phyloP scores from a whole-genome alignment of 1,140 invertebrate genomes.

The Brachionus rubens region DNA sequence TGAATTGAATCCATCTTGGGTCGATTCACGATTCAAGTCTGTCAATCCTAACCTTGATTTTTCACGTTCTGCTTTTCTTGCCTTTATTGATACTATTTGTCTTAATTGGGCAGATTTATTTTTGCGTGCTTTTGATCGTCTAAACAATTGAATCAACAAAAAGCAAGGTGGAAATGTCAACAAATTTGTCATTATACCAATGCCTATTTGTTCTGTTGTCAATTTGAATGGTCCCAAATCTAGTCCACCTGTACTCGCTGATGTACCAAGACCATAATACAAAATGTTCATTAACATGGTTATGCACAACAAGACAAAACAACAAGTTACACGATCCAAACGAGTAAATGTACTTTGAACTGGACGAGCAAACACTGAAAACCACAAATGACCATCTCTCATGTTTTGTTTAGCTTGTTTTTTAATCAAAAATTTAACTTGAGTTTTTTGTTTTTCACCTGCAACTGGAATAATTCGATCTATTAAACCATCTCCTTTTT shows the following conservation, averaged over 20 bases:
- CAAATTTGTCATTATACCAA: constrained; percentile 34
- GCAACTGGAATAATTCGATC: constrained; percentile 54
- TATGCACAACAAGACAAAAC: constrained; percentile 18
- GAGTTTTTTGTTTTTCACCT: constrained; percentile 12
- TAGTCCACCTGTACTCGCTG: not conserved
- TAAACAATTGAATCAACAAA: constrained; percentile 27
- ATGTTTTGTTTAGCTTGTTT: constrained; percentile 32
- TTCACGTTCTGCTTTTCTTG: not conserved
- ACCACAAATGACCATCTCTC: constrained; percentile 42
- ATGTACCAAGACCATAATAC: constrained; percentile 9
- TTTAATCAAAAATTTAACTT: not conserved
- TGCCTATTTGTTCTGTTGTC: constrained; percentile 32
- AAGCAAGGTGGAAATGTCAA: constrained; percentile 16
- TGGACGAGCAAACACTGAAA: constrained; percentile 20
- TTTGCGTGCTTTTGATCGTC: not conserved
- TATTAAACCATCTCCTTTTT: constrained; percentile 60
- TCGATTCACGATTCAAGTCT: too few species aligned
- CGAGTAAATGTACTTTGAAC: too few species aligned
- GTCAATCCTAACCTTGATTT: not conserved
- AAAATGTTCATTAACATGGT: constrained; percentile 45
- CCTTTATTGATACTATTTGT: not conserved
- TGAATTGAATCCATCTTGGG: too few species aligned
- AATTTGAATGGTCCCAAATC: constrained; percentile 4
- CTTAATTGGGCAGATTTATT: not conserved
- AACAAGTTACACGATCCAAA: constrained; percentile 26